phyloP scores from a whole-genome alignment of 2,797 vertebrate genomes.

The Pipistrellus nathusii region DNA sequence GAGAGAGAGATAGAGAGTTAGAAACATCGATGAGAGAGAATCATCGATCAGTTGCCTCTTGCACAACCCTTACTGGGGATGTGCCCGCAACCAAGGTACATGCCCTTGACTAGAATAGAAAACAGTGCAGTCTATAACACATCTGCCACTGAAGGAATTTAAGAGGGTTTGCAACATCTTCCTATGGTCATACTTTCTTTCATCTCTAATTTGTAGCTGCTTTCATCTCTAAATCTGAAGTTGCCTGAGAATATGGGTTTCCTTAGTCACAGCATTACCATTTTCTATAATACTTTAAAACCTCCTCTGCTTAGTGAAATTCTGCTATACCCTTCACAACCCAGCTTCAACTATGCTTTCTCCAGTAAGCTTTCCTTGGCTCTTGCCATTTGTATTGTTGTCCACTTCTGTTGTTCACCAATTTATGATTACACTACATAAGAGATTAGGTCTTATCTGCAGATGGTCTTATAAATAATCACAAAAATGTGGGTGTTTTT shows the following conservation, averaged over 20 bases:
- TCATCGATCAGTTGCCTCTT: no score
- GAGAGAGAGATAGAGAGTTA: no score
- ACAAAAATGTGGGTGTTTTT: no score
- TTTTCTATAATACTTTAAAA: conserved; percentile 6
- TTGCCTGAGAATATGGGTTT: background rate
- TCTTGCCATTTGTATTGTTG: background rate
- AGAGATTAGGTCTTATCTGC: background rate
- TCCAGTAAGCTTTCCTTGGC: background rate
- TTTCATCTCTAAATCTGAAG: background rate
- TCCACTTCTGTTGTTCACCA: background rate
- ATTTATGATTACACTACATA: background rate
- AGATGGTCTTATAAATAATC: background rate
- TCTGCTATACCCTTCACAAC: background rate
- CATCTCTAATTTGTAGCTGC: background rate
- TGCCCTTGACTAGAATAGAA: background rate
- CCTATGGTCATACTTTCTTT: background rate
- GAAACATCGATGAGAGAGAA: no score
- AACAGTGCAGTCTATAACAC: background rate
- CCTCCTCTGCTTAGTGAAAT: background rate
- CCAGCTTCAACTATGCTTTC: background rate
- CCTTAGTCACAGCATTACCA: background rate
- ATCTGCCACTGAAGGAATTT: background rate
- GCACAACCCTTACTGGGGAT: no score
- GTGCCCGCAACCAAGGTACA: no score
- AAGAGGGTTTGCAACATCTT: background rate